Evolutionary conservation across 2,797 vertebrate species (phyloP), one percentile per base, ranked within the genome.

Genomic region (Lateolabrax maculatus): DNA sequence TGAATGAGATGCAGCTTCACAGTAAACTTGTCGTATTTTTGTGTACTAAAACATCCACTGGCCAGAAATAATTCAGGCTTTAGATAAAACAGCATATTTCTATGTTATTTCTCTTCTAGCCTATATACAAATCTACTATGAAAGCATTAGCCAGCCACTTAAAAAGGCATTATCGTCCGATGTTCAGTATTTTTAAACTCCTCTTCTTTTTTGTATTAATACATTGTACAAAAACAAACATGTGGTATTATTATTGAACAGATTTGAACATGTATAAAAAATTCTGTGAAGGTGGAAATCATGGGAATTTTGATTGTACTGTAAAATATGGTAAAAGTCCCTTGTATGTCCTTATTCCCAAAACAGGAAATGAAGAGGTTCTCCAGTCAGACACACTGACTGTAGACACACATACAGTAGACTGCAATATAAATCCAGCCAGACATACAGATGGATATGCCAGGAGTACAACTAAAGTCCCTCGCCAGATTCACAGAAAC

Each of bases 361-460:
- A 60, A 57, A 69, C 56, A 79, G 75, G 76, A 89, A 86, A 86
- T 79, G 44, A 89, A 87, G 77, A 88, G 60, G 48, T 75, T 90
- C 75, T 83, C 64, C 41, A 84, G 61, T 84, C 71, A 88, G 75
- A 83, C 81, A 74, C 58, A 75, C 84, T 79, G 76, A 87, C 84
- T 34, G 31, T 6, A 90, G 80, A 90, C 80, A 90, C 75, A 67
- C 83, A 87, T 80, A n/a, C n/a, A n/a, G n/a, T n/a, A 80, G 72
- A 79, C 84, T 83, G 75, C 64, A 76, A 75, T 84, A 88, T 83
- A 83, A 88, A 83, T 87, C 78, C 56, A 80, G 70, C 85, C 83
- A 90, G 88, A 83, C 85, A 77, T 83, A 85, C 71, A 79, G 81
- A 88, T 84, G 77, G 66, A 84, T 84, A 86, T 84, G 87, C 86